Conservation (phyloP, 2,888 invertebrate genomes). For the Watsonalla cultraria region DNA sequence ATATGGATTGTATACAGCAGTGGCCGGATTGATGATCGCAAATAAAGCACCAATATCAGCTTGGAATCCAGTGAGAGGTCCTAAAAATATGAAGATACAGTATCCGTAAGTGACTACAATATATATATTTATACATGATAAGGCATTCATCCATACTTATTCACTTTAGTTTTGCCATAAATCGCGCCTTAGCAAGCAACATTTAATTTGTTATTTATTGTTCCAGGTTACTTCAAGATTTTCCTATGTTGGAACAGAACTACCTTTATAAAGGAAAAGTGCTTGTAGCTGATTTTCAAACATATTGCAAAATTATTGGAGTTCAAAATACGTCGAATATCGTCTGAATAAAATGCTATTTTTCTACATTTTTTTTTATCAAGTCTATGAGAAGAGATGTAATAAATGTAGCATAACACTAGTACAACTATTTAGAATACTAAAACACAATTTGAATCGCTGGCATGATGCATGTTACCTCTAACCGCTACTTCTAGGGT, state of each 20-base stretch:
- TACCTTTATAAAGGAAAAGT: conserved; percentile 65
- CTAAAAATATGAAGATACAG: conserved; percentile 61
- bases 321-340: conserved; percentile 12
- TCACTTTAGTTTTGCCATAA: too few species aligned
- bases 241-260: conserved; percentile 53
- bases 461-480: neutral
- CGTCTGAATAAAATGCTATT: neutral
- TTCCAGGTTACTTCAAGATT: conserved; percentile 53
- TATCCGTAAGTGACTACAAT: conserved; percentile 57
- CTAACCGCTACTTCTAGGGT: neutral
- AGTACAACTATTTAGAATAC: too few species aligned
- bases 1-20: conserved; percentile 81
- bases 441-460: too few species aligned
- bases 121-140: neutral
- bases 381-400: too few species aligned
- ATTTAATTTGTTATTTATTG: conserved; percentile 2
- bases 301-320: conserved; percentile 65
- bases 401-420: too few species aligned
- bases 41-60: conserved; percentile 83
- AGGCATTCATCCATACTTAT: too few species aligned
- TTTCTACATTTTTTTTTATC: neutral
- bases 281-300: conserved; percentile 66
- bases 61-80: conserved; percentile 86
- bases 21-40: conserved; percentile 84
- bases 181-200: too few species aligned